Evolutionary conservation across 2,797 vertebrate genomes (phyloP).

Genomic region (Sebastes umbrosus): DNA sequence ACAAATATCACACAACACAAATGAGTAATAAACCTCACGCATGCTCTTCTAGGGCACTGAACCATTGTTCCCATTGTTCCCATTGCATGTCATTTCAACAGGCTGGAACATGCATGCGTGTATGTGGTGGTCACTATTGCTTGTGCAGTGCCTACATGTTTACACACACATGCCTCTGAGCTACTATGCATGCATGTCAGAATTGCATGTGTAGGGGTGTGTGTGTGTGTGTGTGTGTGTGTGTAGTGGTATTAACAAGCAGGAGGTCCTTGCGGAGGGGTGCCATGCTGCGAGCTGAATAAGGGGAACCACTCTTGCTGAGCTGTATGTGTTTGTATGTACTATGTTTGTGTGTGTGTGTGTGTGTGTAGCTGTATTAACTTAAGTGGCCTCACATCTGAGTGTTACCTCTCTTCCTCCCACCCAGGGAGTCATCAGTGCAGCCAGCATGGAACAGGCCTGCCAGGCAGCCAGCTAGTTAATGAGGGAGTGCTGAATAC

Average conservation of each 20-base stretch:
- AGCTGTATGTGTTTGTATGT: slow-evolving; percentile 13
- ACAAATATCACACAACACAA: not conserved
- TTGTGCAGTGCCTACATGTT: slow-evolving; percentile 16
- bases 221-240: not conserved
- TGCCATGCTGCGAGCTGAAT: slow-evolving; percentile 41
- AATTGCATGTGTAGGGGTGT: slow-evolving; percentile 3
- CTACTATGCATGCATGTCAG: slow-evolving; percentile 9
- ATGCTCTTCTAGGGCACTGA: not conserved
- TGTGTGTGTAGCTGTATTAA: slow-evolving; percentile 9
- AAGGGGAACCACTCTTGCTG: slow-evolving; percentile 46
- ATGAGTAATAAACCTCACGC: not conserved
- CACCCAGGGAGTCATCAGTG: slow-evolving; percentile 32
- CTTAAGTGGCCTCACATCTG: slow-evolving; percentile 38
- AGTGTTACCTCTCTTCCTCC: slow-evolving; percentile 25
- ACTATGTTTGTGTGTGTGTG: not conserved
- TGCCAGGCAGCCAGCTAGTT: slow-evolving; percentile 39
- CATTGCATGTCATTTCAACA: not conserved
- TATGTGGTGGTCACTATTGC: not conserved
- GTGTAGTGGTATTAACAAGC: slow-evolving; percentile 32
- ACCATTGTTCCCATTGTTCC: not conserved
- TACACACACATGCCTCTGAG: slow-evolving; percentile 33
- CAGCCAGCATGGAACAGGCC: slow-evolving; percentile 9
- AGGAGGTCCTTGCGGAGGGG: slow-evolving; percentile 20
- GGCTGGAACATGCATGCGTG: slow-evolving; percentile 3
- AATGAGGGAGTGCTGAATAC: slow-evolving; percentile 59